Percentiles rank a stretch among this genome's conserved stretches.
Evolutionary conservation across 1,140 invertebrate species (phyloP).

Genomic region (Drosophila gunungcola): DNA sequence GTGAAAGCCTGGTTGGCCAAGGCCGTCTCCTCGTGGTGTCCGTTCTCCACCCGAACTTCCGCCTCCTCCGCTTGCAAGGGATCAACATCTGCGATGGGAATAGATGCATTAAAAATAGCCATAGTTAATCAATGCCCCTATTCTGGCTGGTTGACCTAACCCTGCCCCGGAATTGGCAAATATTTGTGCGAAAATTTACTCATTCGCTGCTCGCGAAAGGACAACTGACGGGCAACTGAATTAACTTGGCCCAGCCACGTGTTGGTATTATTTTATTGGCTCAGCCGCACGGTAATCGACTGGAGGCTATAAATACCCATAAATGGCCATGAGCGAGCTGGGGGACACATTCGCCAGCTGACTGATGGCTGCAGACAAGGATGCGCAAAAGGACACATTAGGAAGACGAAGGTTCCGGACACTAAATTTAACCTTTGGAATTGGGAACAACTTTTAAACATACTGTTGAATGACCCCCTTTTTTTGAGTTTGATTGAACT

Average conservation of each 20-base stretch:
- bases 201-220: slow-evolving; percentile 47
- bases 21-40: slow-evolving; percentile 51
- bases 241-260: slow-evolving; percentile 25
- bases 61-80: slow-evolving; percentile 63
- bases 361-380: slow-evolving; percentile 7
- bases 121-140: not conserved
- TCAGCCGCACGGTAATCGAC: slow-evolving; percentile 10
- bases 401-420: not conserved
- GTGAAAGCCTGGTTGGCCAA: slow-evolving; percentile 58
- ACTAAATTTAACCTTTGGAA: not conserved
- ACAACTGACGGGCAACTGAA: slow-evolving; percentile 34
- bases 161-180: slow-evolving; percentile 27
- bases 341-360: slow-evolving; percentile 15
- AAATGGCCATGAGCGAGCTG: slow-evolving; percentile 43
- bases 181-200: slow-evolving; percentile 51
- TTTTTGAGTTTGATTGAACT: not conserved
- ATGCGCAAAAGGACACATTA: slow-evolving; percentile 14
- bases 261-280: slow-evolving; percentile 48
- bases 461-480: too few relatives aligned
- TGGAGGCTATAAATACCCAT: slow-evolving; percentile 61
- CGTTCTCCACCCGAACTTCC: slow-evolving; percentile 45
- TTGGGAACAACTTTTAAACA: not conserved
- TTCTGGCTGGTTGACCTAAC: slow-evolving; percentile 17
- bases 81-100: slow-evolving; percentile 58
- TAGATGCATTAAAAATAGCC: not conserved